phyloP scores from a whole-genome alignment of 1,140 invertebrate species.

The Atta texana region DNA sequence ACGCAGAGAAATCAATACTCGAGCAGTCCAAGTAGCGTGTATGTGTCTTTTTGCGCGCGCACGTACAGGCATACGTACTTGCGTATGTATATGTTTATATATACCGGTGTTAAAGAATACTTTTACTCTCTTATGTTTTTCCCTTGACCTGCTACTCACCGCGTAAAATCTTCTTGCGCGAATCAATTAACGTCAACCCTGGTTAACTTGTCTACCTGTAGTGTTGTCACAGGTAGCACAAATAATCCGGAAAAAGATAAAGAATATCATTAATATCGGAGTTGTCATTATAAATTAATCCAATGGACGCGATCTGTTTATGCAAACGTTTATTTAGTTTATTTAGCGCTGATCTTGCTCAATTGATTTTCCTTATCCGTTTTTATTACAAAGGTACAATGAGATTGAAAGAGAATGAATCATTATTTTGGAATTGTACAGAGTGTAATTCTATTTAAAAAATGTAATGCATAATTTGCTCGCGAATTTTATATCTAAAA shows the following conservation, averaged over 20 bases:
- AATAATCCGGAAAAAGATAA: not conserved
- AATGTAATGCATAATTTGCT: not conserved
- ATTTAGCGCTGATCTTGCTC: constrained; percentile 5
- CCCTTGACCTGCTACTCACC: not conserved
- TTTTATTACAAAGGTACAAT: not conserved
- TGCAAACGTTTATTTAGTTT: not conserved
- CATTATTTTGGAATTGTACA: not conserved
- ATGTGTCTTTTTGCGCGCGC: not conserved
- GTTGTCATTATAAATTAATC: constrained; percentile 1
- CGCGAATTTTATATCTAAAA: not conserved
- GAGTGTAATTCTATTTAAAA: not conserved
- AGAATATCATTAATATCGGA: constrained; percentile 6
- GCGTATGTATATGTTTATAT: not conserved
- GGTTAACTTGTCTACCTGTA: constrained; percentile 24
- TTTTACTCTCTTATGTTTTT: constrained; percentile 24
- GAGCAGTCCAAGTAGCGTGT: not conserved
- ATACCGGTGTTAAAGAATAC: constrained; percentile 1
- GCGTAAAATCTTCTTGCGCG: not conserved
- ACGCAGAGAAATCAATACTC: constrained; percentile 77
- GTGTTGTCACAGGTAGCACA: not conserved
- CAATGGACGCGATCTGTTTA: not conserved
- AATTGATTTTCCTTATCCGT: constrained; percentile 5
- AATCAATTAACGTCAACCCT: not conserved
- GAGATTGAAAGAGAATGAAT: not conserved
- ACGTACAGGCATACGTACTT: not conserved